These are phyloP conservation scores for Phaethornis superciliosus DNA, from an alignment of 2,113 vertebrate genomes.

Conservation along the genomic window DNA sequence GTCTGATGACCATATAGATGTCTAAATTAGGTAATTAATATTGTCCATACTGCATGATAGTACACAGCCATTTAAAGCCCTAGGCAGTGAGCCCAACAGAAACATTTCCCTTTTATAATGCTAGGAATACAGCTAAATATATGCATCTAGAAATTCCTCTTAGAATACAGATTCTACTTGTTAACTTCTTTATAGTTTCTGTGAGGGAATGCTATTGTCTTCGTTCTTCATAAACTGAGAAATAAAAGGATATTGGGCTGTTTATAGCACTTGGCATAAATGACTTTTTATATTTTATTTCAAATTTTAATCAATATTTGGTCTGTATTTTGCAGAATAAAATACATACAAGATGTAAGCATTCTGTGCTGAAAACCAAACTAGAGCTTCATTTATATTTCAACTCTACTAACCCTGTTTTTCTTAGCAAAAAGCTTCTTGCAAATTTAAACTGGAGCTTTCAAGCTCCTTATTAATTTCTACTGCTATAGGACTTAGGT, in stretches of 20 bases:
- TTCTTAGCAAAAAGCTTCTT: conserved; percentile 4
- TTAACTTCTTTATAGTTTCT: neutral
- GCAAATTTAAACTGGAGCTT: conserved; percentile 1
- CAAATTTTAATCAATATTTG: conserved; percentile 1
- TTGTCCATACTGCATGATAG: neutral
- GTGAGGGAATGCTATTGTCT: neutral
- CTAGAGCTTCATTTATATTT: neutral
- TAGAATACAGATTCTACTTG: neutral
- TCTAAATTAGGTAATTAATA: conserved; percentile 58
- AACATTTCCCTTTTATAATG: conserved; percentile 4
- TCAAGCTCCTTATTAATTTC: neutral
- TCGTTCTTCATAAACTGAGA: neutral
- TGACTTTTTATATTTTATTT: neutral
- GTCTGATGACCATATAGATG: conserved; percentile 55
- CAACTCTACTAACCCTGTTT: neutral
- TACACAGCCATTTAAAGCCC: conserved; percentile 16
- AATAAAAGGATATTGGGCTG: neutral
- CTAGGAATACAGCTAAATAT: neutral
- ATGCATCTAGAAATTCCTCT: neutral
- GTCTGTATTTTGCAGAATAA: neutral
- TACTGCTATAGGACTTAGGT: neutral
- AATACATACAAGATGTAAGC: neutral
- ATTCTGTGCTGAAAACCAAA: neutral
- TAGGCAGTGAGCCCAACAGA: neutral
- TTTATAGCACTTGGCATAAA: neutral